Base-by-base conservation (phyloP, 2,888 invertebrate genomes). In the Eupelmus urozonus region DNA sequence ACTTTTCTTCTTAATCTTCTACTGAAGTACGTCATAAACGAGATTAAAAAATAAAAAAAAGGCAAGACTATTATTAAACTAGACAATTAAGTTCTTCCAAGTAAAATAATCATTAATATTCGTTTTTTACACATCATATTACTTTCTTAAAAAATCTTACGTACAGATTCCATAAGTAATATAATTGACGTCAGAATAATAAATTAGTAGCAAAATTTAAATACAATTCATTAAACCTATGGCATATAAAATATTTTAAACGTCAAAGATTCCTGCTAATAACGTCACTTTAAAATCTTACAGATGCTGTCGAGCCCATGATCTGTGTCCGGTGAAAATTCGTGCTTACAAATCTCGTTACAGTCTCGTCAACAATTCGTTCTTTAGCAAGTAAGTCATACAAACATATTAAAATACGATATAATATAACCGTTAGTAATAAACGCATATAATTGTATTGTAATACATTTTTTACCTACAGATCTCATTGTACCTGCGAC, bases 401-500 rank as follows among this genome's bases (percentile, higher is more conserved):
- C 9, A 45, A 27, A 11, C 29, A 16, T 49, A 53, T 53, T 49
- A 34, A 34, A 9, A 34, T 5, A 34, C 34, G 3, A 18, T 25
- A 11, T 3, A 63, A 23, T 45, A 45, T 16, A 0, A 16, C 3
- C 11, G 0, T 25, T 23, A 18, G 23, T 60, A 13, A 60, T 60
- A 27, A 57, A 20, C 20, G 7, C 27, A 57, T 1, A 1, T 23
- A 13, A 62, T 42, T 3, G 9, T 34, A 5, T 34, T 34, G 34
- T 62, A 60, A 60, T 25, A 1, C 5, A n/a, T 49, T 18, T 71
- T 16, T 51, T 20, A 16, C 27, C 45, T 23, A 1, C 85, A 93
- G 93, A 89, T 96, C 96, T 0, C 97, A 97, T 89, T 97, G 97
- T 90, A 91, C 92, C 67, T 98, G 97, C 90, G 97, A 97, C 89